These are phyloP conservation scores for Thymallus thymallus DNA, from an alignment of 2,113 vertebrate species.

Conservation along the genomic window DNA sequence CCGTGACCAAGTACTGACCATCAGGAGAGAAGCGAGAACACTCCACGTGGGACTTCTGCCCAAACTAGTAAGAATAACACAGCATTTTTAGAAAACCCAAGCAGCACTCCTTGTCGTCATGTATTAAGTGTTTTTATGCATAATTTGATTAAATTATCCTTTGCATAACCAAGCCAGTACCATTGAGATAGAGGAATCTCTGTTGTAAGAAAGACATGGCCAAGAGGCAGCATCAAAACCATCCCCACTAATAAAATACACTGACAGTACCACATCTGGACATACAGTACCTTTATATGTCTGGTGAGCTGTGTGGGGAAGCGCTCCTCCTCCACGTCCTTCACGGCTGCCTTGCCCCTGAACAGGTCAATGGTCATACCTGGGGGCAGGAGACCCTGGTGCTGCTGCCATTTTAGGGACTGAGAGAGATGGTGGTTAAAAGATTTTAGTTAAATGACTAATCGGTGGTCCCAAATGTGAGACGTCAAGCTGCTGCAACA, in stretches of 20 bases:
- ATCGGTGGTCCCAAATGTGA: too few species aligned
- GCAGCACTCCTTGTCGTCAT: too few species aligned
- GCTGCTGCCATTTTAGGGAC: slow-evolving; percentile 98
- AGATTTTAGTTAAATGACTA: neutral
- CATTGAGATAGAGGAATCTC: neutral
- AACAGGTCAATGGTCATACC: slow-evolving; percentile 99
- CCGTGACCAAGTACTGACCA: slow-evolving; percentile 97
- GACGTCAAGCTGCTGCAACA: too few species aligned
- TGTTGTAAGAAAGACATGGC: neutral
- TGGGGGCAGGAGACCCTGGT: slow-evolving; percentile 93
- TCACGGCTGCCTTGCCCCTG: slow-evolving; percentile 96
- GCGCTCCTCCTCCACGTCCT: slow-evolving; percentile 96
- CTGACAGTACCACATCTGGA: neutral
- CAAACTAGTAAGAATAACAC: slow-evolving; percentile 77
- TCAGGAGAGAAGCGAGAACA: slow-evolving; percentile 97
- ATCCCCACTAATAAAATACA: neutral
- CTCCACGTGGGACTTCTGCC: slow-evolving; percentile 97
- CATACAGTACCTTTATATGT: slow-evolving; percentile 87
- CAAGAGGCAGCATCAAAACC: neutral
- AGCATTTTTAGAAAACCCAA: too few species aligned
- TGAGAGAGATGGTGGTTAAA: slow-evolving; percentile 41
- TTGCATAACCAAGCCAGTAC: neutral
- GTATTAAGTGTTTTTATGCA: too few species aligned
- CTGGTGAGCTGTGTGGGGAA: slow-evolving; percentile 94
- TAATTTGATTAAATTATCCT: too few species aligned